Conservation (phyloP, 2,888 invertebrate species). For the Antheraea assamensis region DNA sequence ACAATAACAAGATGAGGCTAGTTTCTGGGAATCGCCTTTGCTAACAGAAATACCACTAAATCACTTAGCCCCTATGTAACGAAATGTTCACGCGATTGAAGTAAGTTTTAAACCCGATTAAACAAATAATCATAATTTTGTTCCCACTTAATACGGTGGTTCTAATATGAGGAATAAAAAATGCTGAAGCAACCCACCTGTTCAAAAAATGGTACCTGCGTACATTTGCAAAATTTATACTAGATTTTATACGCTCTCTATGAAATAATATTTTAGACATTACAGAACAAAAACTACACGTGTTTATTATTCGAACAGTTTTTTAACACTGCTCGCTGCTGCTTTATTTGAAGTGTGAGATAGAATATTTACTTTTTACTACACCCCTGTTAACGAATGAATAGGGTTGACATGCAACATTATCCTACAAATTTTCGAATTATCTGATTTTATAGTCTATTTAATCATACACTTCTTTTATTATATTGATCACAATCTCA, state of each 20-base stretch:
- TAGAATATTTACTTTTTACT: background rate
- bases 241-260: constrained; percentile 58
- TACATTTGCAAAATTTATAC: constrained; percentile 64
- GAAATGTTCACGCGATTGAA: no score
- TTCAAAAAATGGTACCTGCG: constrained; percentile 66
- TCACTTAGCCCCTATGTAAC: no score
- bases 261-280: constrained; percentile 46
- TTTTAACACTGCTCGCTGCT: background rate
- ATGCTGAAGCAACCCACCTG: constrained; percentile 39
- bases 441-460: background rate
- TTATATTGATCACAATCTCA: no score
- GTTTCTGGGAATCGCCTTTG: no score
- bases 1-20: no score
- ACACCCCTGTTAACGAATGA: background rate
- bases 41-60: no score
- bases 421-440: background rate
- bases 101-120: no score
- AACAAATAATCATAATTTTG: no score
- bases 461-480: background rate
- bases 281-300: background rate
- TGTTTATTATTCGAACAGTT: background rate
- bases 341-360: background rate
- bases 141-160: background rate
- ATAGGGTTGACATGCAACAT: background rate
- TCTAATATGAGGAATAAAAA: background rate